Base-by-base conservation (phyloP, 2,113 vertebrate species). In the Hydropotes inermis region DNA sequence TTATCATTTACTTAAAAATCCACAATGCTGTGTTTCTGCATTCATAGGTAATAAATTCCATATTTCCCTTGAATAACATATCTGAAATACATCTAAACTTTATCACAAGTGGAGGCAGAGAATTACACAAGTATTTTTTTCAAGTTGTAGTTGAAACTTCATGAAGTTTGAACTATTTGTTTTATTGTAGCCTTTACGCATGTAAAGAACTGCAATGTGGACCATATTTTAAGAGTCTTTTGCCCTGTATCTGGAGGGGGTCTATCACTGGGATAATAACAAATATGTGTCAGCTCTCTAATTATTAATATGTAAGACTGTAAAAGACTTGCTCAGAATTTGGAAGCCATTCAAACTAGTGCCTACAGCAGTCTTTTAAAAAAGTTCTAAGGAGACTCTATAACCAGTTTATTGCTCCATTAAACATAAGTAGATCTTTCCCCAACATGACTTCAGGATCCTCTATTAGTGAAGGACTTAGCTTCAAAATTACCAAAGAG, bases 241-340 rank as follows among this genome's bases (percentile, higher is more conserved):
- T 94, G 5, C 55, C 95, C 36, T 97, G 33, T 89, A 61, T 95
- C 76, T 86, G 30, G 7, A 47, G 55, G 58, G 36, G 85, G 10
- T n/a, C 60, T 84, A 13, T 93, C 87, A 52, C 57, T 47, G 30
- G 87, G 43, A 89, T 60, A 90, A 95, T 64, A 61, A 89, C 54
- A 92, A 70, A 78, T 90, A 83, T 4, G 10, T 78, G 10, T 58
- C 79, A 60, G 7, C 15, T 95, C 17, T 60, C 17, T 92, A 94
- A 95, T 90, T 97, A 96, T 82, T 96, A 95, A 88, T 97, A 97
- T 82, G 95, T 91, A 95, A 82, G 33, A 61, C 36, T 88, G 14
- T 25, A 95, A 96, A 83, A 89, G 27, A 67, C n/a, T 91, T 79
- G 27, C 55, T 85, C 91, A 7, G 28, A 94, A 76, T 94, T 88